Percentiles rank a stretch among this genome's conserved stretches.
Evolutionary conservation across 2,113 vertebrate species (phyloP).

Genomic region (Actinemys pallida): DNA sequence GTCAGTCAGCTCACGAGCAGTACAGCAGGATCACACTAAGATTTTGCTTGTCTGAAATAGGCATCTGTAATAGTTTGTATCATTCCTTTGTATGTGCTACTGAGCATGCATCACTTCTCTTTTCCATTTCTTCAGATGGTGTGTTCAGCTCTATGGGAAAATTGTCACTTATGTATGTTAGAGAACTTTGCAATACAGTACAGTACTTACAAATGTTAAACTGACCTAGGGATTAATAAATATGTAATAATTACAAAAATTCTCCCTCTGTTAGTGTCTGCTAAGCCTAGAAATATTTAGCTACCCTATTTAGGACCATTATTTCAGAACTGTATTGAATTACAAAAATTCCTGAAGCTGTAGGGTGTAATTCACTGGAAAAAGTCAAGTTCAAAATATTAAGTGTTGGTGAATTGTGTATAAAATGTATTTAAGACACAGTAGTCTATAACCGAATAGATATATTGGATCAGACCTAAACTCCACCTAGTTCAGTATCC

Average conservation of each 20-base stretch:
- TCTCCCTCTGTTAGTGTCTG: neutral
- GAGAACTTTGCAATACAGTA: fast-evolving
- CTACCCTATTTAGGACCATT: neutral
- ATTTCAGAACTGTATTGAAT: neutral
- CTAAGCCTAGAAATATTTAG: neutral
- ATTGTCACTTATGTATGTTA: neutral
- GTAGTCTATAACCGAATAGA: no score
- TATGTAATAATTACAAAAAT: neutral
- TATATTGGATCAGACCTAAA: no score
- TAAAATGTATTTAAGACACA: no score
- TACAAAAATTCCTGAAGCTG: neutral
- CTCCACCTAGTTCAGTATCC: no score
- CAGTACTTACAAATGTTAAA: neutral
- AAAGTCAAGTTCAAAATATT: no score
- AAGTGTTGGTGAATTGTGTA: no score
- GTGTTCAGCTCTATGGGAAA: neutral
- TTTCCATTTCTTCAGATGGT: neutral
- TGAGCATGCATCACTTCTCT: neutral
- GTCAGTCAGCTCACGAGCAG: neutral
- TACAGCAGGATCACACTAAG: neutral
- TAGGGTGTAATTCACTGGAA: no score
- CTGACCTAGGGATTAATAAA: neutral
- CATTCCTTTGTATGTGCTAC: neutral
- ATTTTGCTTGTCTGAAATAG: neutral
- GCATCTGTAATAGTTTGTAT: neutral